phyloP scores from a whole-genome alignment of 2,888 invertebrate species.

The Philereme transversata region DNA sequence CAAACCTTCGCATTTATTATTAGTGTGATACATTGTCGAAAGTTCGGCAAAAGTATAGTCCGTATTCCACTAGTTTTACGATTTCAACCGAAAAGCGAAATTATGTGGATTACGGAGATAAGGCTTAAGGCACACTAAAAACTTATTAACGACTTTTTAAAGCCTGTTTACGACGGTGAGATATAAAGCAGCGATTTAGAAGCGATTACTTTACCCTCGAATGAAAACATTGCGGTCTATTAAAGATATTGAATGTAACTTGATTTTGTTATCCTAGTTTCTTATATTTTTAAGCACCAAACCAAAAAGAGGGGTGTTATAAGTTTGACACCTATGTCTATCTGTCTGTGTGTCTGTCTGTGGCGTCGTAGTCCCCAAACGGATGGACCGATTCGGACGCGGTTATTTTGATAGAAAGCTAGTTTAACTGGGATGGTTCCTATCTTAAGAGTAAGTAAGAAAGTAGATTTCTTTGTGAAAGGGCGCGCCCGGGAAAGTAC shows the following conservation, averaged over 20 bases:
- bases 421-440: no score
- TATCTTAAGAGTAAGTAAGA: no score
- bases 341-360: no score
- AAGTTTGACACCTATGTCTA: no score
- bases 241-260: constrained; percentile 10
- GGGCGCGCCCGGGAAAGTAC: no score
- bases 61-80: constrained; percentile 41
- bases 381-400: no score
- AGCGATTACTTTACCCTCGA: constrained; percentile 36
- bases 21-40: no score
- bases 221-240: constrained; percentile 16
- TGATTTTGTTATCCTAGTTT: not conserved
- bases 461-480: no score
- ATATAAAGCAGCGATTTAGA: constrained; percentile 43
- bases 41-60: constrained; percentile 3
- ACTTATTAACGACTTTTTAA: constrained; percentile 54
- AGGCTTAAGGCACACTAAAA: constrained; percentile 51
- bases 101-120: constrained; percentile 51
- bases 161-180: constrained; percentile 50
- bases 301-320: no score
- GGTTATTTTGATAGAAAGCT: no score
- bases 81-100: constrained; percentile 49
- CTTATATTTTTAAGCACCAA: not conserved
- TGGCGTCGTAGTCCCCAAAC: no score
- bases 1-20: no score